Evolutionary conservation across 1,140 invertebrate genomes (phyloP), one percentile per base, ranked within the genome.

Genomic region (Zaprionus gabonicus): DNA sequence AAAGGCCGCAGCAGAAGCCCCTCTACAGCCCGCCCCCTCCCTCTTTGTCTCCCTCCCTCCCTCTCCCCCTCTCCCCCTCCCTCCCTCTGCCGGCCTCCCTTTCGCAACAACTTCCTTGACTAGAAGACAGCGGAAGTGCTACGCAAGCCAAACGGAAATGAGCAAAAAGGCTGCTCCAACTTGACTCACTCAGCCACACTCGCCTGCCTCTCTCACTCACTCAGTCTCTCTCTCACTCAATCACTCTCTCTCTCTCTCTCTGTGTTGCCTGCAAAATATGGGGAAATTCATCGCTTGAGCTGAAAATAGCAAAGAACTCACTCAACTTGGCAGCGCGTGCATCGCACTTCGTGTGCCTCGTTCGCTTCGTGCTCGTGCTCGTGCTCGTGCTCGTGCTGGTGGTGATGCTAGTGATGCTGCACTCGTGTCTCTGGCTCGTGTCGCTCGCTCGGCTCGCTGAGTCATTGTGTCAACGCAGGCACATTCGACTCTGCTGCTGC

Each of bases 31-130:
- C 5, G 9, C 12, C 12, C 20, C 44, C 36, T 31, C 17, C 13
- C 25, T 25, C 25, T 41, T n/a, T 17, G 17, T 58, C 23, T 44
- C 25, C 7, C 13, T 44, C 5, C 31, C 4, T 34, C 17, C 20
- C 4, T 12, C 15, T 25, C 20, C 55, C 34, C 10, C 17, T 23
- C 4, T 17, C 34, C n/a, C 12, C 41, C 25, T 55, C 17, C 44
- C 27, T 59, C 23, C 31, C 25, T 15, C 13, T 44, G 15, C 2
- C 65, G 44, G 66, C 58, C 63, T 57, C 15, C 38, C 36, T 38
- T 38, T 70, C 56, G 80, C 80, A 82, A 88, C 84, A 83, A 88
- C 84, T 86, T 86, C 80, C 84, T 88, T 88, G 73, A 75, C 67
- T 75, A 66, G 65, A 81, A 80, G 67, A 81, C 62, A 71, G 34